Percentiles rank a stretch among this genome's conserved stretches.
phyloP scores from a whole-genome alignment of 2,113 vertebrate genomes.

The Caranx ignobilis region DNA sequence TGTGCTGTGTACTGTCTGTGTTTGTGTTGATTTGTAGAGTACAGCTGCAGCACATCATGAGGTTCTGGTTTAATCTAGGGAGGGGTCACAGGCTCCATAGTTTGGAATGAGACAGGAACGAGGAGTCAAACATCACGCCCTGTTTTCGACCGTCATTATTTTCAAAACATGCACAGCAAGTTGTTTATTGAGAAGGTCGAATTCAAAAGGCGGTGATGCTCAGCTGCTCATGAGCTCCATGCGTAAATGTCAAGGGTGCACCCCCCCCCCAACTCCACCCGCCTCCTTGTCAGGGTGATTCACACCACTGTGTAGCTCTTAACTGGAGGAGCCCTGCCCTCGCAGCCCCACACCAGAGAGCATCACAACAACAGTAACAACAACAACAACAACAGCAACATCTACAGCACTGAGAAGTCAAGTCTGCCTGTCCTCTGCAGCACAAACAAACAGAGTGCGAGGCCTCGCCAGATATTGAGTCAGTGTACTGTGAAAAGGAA shows the following conservation, averaged over 20 bases:
- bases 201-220: constrained; percentile 26
- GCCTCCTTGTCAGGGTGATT: constrained; percentile 2
- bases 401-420: not conserved
- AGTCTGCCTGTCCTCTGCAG: not conserved
- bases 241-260: constrained; percentile 56
- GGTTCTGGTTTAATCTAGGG: not conserved
- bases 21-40: no score
- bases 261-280: not conserved
- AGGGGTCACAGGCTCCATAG: not conserved
- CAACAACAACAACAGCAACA: constrained; percentile 17
- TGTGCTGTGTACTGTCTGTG: no score
- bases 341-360: constrained; percentile 14
- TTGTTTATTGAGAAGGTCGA: constrained; percentile 57
- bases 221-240: constrained; percentile 18
- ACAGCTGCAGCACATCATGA: no score
- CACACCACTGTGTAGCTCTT: constrained; percentile 6
- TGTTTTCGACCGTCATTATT: not conserved
- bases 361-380: constrained; percentile 26
- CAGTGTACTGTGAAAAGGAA: constrained; percentile 42
- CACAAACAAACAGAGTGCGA: not conserved
- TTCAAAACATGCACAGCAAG: constrained; percentile 17
- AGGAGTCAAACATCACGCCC: constrained; percentile 3
- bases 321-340: constrained; percentile 9
- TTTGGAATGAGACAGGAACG: not conserved
- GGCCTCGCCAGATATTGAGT: constrained; percentile 30